Percentiles rank a stretch among this genome's conserved stretches.
phyloP scores from a whole-genome alignment of 1,140 invertebrate species.

The Babylonia areolata region DNA sequence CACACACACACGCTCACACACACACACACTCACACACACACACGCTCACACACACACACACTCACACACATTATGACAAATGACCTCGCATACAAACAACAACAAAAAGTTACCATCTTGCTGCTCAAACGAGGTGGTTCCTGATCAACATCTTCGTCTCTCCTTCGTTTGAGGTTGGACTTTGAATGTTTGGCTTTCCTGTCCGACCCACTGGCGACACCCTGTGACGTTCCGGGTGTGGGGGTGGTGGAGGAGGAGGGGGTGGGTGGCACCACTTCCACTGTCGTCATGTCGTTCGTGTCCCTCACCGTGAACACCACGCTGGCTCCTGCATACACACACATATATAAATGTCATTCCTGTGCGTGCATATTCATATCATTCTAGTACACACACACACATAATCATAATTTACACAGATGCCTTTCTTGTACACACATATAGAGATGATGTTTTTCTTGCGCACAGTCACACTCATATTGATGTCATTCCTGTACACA shows the following conservation, averaged over 20 bases:
- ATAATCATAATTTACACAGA: not conserved
- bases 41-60: too few species aligned
- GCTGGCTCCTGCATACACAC: constrained; percentile 10
- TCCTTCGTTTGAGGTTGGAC: not conserved
- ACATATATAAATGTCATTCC: not conserved
- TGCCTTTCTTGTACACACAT: too few species aligned
- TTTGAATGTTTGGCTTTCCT: not conserved
- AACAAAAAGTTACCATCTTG: constrained; percentile 63
- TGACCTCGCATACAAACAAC: too few species aligned
- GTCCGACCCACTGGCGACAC: not conserved
- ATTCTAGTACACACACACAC: not conserved
- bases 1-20: too few species aligned
- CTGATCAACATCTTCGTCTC: constrained; percentile 45
- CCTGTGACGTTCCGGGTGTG: not conserved
- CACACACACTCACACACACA: too few species aligned
- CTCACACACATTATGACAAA: too few species aligned
- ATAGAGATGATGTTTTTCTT: too few species aligned
- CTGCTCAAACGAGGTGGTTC: constrained; percentile 50
- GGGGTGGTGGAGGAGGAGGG: not conserved
- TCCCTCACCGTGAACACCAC: constrained; percentile 1
- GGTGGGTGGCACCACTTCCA: constrained; percentile 1
- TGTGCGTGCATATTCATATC: too few species aligned
- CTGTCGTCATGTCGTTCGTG: not conserved
- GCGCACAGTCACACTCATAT: too few species aligned
- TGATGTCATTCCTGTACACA: too few species aligned